Percentiles rank a stretch among this genome's conserved stretches.
These are phyloP conservation scores for Drosophila simulans DNA, from an alignment of 1,140 invertebrate species.

Conservation along the genomic window DNA sequence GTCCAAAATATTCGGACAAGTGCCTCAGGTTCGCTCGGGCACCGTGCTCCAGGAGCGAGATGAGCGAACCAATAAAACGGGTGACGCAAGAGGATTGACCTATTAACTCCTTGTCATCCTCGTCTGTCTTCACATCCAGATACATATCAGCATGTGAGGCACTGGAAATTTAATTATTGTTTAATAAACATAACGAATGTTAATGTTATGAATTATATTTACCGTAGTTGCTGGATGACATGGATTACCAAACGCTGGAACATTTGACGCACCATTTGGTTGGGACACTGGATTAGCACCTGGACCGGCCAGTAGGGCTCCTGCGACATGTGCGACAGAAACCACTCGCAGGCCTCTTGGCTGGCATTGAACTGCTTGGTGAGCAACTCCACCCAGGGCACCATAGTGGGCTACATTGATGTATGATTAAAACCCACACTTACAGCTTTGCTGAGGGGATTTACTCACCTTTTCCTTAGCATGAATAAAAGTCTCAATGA, in stretches of 20 bases:
- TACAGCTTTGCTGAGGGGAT: neutral
- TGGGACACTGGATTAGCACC: constrained; percentile 97
- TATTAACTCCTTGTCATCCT: constrained; percentile 88
- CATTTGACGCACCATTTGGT: constrained; percentile 97
- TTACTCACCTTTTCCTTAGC: constrained; percentile 94
- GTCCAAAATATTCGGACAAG: constrained; percentile 95
- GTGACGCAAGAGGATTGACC: constrained; percentile 95
- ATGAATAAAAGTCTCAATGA: constrained; percentile 98
- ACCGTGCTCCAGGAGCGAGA: constrained; percentile 95
- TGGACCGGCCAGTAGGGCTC: constrained; percentile 98
- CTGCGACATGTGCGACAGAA: constrained; percentile 95
- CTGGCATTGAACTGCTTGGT: constrained; percentile 97
- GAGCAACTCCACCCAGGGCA: constrained; percentile 97
- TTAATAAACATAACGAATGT: neutral
- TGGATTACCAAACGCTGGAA: constrained; percentile 96
- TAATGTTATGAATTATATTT: neutral
- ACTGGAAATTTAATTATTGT: constrained; percentile 39
- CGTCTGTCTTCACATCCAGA: constrained; percentile 89
- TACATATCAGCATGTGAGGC: constrained; percentile 90
- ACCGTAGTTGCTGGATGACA: constrained; percentile 94
- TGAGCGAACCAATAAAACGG: constrained; percentile 94
- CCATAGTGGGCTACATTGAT: constrained; percentile 92
- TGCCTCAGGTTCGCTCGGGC: constrained; percentile 94
- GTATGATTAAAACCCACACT: too few relatives aligned
- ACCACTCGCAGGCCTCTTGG: constrained; percentile 96